Evolutionary conservation across 2,113 vertebrate genomes (phyloP).

Genomic region (Ornithorhynchus anatinus): DNA sequence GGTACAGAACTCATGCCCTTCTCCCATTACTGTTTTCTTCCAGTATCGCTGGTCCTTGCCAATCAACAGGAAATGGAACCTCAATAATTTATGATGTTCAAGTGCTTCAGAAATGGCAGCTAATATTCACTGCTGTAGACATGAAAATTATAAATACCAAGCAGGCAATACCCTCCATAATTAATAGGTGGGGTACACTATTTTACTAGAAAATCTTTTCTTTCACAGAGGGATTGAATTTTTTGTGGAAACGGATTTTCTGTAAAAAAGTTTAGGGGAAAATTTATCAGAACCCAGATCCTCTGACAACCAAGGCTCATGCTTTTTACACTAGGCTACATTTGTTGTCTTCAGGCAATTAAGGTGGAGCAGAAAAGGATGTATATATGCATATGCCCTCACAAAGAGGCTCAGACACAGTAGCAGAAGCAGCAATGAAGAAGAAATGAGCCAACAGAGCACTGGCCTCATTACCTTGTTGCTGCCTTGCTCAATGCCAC

Average conservation of each 20-base stretch:
- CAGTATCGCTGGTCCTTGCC: not conserved
- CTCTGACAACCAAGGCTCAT: slow-evolving; percentile 35
- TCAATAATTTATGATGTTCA: slow-evolving; percentile 7
- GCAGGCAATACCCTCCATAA: not conserved
- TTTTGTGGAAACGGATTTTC: slow-evolving; percentile 17
- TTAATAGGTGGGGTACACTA: not conserved
- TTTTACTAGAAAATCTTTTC: too few species aligned
- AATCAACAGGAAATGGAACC: slow-evolving; percentile 49
- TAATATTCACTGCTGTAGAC: not conserved
- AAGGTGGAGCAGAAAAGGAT: too few species aligned
- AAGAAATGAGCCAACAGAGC: too few species aligned
- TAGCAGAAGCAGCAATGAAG: too few species aligned
- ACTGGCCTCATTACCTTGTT: too few species aligned
- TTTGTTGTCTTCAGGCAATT: too few species aligned
- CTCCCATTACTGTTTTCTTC: slow-evolving; percentile 37
- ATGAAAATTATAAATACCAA: not conserved
- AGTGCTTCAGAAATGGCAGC: slow-evolving; percentile 57
- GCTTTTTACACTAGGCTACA: too few species aligned
- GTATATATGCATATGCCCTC: too few species aligned
- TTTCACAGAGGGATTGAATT: not conserved
- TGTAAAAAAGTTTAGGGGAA: not conserved
- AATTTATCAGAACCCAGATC: not conserved
- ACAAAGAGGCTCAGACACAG: too few species aligned
- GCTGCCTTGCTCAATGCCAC: too few species aligned
- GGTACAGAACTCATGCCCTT: not conserved